Conservation (phyloP, 2,888 invertebrate genomes). For the Mactromeris polynyma region DNA sequence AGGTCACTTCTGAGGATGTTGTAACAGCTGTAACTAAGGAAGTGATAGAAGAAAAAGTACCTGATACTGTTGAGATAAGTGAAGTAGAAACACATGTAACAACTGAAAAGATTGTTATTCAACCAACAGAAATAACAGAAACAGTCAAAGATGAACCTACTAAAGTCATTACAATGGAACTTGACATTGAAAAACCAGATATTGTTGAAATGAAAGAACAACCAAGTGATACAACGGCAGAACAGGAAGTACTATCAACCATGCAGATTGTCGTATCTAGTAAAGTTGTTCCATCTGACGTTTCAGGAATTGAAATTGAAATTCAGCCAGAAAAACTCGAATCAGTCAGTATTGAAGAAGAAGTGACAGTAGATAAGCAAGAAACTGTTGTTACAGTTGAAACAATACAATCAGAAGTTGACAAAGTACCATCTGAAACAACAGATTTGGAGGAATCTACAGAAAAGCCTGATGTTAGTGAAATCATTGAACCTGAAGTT, state of each 20-base stretch:
- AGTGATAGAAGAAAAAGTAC: conserved; percentile 64
- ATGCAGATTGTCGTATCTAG: background rate
- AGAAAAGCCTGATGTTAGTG: conserved; percentile 24
- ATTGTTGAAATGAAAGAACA: conserved; percentile 46
- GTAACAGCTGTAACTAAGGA: conserved; percentile 30
- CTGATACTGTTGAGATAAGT: conserved; percentile 66
- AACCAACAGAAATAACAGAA: conserved; percentile 2
- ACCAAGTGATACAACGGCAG: conserved; percentile 29
- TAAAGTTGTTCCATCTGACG: conserved; percentile 6
- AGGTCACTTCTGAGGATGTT: conserved; percentile 38
- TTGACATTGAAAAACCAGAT: conserved; percentile 50
- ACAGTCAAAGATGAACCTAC: conserved; percentile 27
- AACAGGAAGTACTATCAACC: background rate
- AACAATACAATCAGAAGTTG: background rate
- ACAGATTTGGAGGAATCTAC: background rate
- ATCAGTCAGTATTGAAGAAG: background rate
- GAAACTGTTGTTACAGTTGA: conserved; percentile 6
- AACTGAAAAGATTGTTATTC: conserved; percentile 18
- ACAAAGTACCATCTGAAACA: conserved; percentile 4
- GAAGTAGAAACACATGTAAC: conserved; percentile 44
- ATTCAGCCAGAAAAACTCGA: background rate
- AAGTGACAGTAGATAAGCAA: background rate
- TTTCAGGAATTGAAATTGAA: conserved; percentile 8
- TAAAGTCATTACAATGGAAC: conserved; percentile 41
- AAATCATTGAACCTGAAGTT: conserved; percentile 28